Evolutionary conservation across 2,888 invertebrate species (phyloP).

Genomic region (Tenthredo scrophulariae): DNA sequence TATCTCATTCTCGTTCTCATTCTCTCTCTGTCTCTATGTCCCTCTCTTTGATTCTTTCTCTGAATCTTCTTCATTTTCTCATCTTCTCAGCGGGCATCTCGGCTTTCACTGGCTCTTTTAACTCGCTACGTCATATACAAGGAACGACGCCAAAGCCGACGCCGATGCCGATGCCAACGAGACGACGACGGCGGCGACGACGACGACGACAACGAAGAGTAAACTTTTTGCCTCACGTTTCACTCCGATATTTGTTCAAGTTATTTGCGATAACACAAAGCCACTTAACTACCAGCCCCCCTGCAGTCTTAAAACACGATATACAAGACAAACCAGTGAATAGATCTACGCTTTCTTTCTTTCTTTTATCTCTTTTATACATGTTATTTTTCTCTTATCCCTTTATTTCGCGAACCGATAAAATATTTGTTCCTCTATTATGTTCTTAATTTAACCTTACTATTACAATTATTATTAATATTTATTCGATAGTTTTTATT

Average conservation of each 20-base stretch:
- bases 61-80: slow-evolving; percentile 11
- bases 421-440: background rate
- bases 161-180: background rate
- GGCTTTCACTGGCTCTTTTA: slow-evolving; percentile 4
- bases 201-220: background rate
- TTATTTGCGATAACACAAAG: slow-evolving; percentile 44
- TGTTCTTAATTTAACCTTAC: no score
- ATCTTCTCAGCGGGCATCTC: slow-evolving; percentile 24
- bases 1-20: no score
- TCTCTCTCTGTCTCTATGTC: background rate
- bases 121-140: slow-evolving; percentile 11
- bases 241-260: slow-evolving; percentile 39
- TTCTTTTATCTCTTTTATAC: background rate
- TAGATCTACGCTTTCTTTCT: background rate
- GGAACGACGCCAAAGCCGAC: background rate
- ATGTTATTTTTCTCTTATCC: background rate
- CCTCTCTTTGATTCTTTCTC: background rate
- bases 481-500: background rate
- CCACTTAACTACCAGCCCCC: slow-evolving; percentile 28
- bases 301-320: background rate
- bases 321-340: background rate
- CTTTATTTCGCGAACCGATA: background rate
- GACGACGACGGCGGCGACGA: background rate
- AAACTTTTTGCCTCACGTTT: slow-evolving; percentile 39
- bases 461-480: no score